A percentile compares a stretch with the other conserved stretches of the same genome.
These are phyloP conservation scores for Blastobasis adustella DNA, from an alignment of 2,888 invertebrate species.

Conservation along the genomic window DNA sequence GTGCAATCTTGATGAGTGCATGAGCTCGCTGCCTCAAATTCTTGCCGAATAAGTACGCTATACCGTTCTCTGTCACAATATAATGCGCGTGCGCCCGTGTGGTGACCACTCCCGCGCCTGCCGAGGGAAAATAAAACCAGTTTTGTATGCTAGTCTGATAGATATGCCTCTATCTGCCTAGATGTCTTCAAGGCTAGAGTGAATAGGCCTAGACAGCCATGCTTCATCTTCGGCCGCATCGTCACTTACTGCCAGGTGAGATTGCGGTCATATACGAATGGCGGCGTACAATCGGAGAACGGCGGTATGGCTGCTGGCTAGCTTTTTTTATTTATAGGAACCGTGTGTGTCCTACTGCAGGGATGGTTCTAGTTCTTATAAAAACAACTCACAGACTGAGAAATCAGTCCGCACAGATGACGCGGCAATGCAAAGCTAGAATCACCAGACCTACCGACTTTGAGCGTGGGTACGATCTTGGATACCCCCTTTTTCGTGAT, in stretches of 20 bases:
- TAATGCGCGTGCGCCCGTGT: constrained; percentile 94
- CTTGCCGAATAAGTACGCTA: constrained; percentile 92
- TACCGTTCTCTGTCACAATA: constrained; percentile 94
- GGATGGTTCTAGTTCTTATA: too few species aligned
- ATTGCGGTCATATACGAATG: too few species aligned
- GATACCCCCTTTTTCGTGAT: constrained; percentile 84
- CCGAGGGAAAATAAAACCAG: not conserved
- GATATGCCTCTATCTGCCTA: too few species aligned
- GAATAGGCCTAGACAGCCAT: too few species aligned
- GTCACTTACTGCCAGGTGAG: too few species aligned
- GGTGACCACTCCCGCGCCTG: constrained; percentile 96
- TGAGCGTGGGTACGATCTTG: constrained; percentile 89
- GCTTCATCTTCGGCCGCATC: too few species aligned
- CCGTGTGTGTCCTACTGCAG: too few species aligned
- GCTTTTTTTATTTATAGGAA: too few species aligned
- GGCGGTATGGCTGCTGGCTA: too few species aligned
- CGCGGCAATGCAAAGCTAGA: not conserved
- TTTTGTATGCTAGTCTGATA: too few species aligned
- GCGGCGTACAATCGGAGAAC: too few species aligned
- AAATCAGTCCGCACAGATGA: not conserved
- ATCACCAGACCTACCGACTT: constrained; percentile 77
- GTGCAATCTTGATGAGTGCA: constrained; percentile 90
- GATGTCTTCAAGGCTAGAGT: too few species aligned
- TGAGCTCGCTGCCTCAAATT: constrained; percentile 91
- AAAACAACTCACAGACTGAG: not conserved